phyloP scores from a whole-genome alignment of 2,888 invertebrate species.

The Sturmia bella region DNA sequence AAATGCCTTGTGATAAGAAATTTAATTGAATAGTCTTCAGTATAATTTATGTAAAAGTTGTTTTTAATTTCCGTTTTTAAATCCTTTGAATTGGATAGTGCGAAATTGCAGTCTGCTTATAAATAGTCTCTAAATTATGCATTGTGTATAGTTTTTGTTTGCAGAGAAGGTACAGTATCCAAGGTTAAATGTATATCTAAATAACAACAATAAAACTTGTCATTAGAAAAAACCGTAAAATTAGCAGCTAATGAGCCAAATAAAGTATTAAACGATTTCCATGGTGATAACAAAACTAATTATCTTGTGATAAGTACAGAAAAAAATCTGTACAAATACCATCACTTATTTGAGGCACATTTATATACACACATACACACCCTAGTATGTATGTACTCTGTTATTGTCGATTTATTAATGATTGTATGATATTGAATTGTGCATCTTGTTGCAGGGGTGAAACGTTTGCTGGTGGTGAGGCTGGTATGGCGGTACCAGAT shows the following conservation, averaged over 20 bases:
- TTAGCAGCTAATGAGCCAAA: slow-evolving; percentile 29
- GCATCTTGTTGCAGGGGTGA: slow-evolving; percentile 85
- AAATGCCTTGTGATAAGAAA: background rate
- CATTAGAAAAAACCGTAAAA: slow-evolving; percentile 1
- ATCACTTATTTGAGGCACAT: background rate
- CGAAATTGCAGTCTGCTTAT: background rate
- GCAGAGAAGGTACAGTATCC: background rate
- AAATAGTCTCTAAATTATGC: too few relatives aligned
- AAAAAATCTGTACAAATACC: background rate
- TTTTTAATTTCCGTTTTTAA: too few relatives aligned
- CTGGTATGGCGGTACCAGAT: slow-evolving; percentile 96
- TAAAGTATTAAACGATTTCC: background rate
- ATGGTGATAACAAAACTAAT: slow-evolving; percentile 3
- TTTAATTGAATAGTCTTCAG: too few relatives aligned
- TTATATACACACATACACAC: background rate
- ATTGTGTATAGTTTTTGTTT: background rate
- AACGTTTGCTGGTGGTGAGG: slow-evolving; percentile 93
- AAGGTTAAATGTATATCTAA: too few relatives aligned
- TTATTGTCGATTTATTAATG: slow-evolving; percentile 17
- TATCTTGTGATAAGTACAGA: background rate
- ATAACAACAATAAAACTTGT: background rate
- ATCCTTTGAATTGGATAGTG: background rate
- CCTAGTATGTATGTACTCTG: background rate
- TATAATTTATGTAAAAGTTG: too few relatives aligned
- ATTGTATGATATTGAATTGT: slow-evolving; percentile 26